Base-by-base conservation (phyloP, 1,140 invertebrate species). In the Ceratoteleas bidentatus region DNA sequence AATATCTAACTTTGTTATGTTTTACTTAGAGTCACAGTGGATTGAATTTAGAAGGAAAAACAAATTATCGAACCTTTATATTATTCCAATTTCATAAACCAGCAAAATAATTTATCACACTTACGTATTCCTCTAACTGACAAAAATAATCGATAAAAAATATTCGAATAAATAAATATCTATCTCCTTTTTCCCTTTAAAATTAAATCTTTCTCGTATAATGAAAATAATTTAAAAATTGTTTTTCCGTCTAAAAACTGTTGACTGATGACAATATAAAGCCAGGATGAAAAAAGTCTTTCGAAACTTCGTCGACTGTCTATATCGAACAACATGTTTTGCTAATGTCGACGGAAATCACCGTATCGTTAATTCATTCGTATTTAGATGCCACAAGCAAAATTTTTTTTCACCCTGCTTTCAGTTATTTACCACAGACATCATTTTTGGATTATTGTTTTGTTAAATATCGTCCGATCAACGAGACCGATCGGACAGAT, bases 371-470 rank as follows among this genome's bases (percentile, higher is more conserved):
- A 24, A 24, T 24, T 24, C 24, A 24, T 24, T 24, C 24, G 24
- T 4, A 24, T 1, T 24, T 24, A 24, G 24, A 24, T 24, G 24
- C 24, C 24, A 24, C 24, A 24, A 24, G 24, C 24, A 24, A 24
- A 24, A 24, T 24, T 13, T 49, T 49, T 49, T 62, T 69, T 69
- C 65, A 56, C 13, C 40, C 32, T 32, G 33, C 24, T 24, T 24
- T 24, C 24, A 24, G 4, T 61, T 34, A 13, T 47, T 56, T 75
- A 66, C 56, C 62, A 60, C 62, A 66, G 54, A 68, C 50, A 77
- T 64, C 8, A 58, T 70, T 68, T 79, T 73, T 73, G 34, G 53
- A 49, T 72, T 66, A 60, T 69, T 77, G 32, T 40, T 14, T 69
- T 77, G 32, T 40, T 14, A 34, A 53, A 24, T 5, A 60, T 53